Evolutionary conservation across 2,113 vertebrate genomes (phyloP), one percentile per base, ranked within the genome.

Genomic region (Chlamydotis undulata): DNA sequence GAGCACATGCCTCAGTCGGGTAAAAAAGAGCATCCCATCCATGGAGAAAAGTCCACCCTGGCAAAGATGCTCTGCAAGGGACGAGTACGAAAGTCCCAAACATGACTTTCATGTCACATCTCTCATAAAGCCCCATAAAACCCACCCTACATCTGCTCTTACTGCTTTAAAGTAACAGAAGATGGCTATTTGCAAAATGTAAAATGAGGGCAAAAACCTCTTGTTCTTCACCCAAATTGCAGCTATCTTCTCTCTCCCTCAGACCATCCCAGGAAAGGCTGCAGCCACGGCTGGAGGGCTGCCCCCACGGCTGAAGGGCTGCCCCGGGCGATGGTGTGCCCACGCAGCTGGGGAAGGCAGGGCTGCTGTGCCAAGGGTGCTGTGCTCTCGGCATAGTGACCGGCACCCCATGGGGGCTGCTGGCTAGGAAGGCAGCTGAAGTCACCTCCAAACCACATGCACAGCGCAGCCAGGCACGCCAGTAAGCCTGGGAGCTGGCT

Each of bases 271-370:
- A 1, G 14, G 68, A 55, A 68, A 39, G 53, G 61, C 47, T 45
- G 41, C 49, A 33, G 24, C 21, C 21, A 8, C 0, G 23, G 57
- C 53, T 55, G 59, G 26, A 45, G 12, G 2, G 6, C 52, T 5
- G 6, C 0, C 1, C n/a, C 0, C 35, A 35, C 35, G 35, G 35
- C 35, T 35, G 35, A 35, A 45, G 12, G 2, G 6, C 52, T 5
- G 6, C 0, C 1, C n/a, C 0, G 0, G 35, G 29, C 6, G 2
- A 28, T 8, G 56, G 4, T 15, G 67, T 43, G 52, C 9, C 71
- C 39, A 4, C 0, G 4, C 25, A 57, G 45, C 14, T 52, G 50
- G 17, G 14, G 41, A 79, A 43, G 47, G 35, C 76, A 50, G 69
- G 11, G 39, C 52, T 33, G 39, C 26, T 3, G 0, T 35, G 53